phyloP scores from a whole-genome alignment of 2,797 vertebrate genomes.

The Sus cebifrons region DNA sequence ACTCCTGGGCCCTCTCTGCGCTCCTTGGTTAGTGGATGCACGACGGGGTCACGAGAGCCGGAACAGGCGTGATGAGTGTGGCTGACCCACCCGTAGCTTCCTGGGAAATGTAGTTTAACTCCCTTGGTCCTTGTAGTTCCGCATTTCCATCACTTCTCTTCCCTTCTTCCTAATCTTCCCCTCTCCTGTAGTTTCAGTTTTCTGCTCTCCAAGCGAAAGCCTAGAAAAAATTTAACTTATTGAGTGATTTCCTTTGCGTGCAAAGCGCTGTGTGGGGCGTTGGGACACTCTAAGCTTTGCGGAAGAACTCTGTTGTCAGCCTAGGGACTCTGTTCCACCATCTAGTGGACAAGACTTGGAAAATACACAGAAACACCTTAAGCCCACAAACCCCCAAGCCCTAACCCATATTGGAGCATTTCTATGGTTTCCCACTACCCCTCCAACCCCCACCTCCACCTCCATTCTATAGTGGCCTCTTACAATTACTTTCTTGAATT shows the following conservation, averaged over 20 bases:
- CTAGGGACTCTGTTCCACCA: conserved; percentile 39
- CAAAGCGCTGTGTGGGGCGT: background rate
- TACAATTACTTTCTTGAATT: background rate
- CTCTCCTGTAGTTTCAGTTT: background rate
- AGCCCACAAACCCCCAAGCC: too few species aligned
- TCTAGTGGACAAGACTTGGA: conserved; percentile 68
- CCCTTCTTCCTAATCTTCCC: background rate
- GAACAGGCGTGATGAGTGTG: background rate
- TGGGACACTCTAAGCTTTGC: background rate
- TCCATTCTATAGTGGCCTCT: background rate
- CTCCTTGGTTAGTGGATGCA: background rate
- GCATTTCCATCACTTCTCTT: fast-evolving
- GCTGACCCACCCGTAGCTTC: background rate
- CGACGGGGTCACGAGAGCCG: fast-evolving
- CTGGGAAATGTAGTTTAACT: conserved; percentile 78
- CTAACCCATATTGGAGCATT: background rate
- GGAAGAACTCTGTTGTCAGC: background rate
- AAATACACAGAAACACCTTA: background rate
- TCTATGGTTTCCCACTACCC: background rate
- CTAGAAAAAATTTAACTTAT: background rate
- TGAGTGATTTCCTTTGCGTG: background rate
- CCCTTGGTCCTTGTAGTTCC: background rate
- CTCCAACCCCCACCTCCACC: background rate
- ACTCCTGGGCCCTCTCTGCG: fast-evolving
- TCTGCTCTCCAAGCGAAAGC: background rate